Evolutionary conservation across 2,888 invertebrate genomes (phyloP).

Genomic region (Brassicogethes aeneus): DNA sequence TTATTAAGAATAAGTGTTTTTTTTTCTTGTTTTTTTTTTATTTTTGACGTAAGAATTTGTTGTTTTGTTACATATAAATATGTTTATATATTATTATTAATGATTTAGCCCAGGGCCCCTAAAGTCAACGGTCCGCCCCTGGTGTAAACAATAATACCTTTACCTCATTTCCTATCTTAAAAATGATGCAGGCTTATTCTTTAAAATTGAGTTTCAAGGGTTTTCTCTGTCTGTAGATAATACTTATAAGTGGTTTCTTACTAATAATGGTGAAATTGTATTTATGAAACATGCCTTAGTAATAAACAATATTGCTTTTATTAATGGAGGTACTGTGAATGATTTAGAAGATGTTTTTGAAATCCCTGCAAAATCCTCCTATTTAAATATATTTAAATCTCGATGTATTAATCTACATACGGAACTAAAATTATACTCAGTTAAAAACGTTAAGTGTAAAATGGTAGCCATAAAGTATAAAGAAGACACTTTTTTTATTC

Average conservation of each 20-base stretch:
- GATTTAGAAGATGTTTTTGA: constrained; percentile 12
- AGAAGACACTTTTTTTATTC: constrained; percentile 12
- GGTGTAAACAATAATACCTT: background rate
- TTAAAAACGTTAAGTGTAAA: constrained; percentile 14
- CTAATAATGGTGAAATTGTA: constrained; percentile 15
- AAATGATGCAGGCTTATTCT: too few relatives aligned
- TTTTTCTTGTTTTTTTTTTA: too few relatives aligned
- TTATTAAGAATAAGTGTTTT: too few relatives aligned
- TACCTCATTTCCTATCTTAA: background rate
- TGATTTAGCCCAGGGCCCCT: too few relatives aligned
- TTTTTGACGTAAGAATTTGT: too few relatives aligned
- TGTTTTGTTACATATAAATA: too few relatives aligned
- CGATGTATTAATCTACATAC: constrained; percentile 8
- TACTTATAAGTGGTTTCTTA: constrained; percentile 19
- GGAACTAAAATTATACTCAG: constrained; percentile 8
- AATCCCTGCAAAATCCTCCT: constrained; percentile 13
- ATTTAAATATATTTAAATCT: constrained; percentile 15
- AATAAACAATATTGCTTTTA: constrained; percentile 11
- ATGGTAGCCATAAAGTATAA: constrained; percentile 10
- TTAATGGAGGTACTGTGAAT: constrained; percentile 10
- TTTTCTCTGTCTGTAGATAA: constrained; percentile 7
- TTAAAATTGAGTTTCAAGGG: constrained; percentile 4
- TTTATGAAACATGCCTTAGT: constrained; percentile 12
- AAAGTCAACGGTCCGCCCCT: too few relatives aligned
- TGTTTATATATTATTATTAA: too few relatives aligned